Conservation (phyloP, 2,797 vertebrate species). For the Dermochelys coriacea region DNA sequence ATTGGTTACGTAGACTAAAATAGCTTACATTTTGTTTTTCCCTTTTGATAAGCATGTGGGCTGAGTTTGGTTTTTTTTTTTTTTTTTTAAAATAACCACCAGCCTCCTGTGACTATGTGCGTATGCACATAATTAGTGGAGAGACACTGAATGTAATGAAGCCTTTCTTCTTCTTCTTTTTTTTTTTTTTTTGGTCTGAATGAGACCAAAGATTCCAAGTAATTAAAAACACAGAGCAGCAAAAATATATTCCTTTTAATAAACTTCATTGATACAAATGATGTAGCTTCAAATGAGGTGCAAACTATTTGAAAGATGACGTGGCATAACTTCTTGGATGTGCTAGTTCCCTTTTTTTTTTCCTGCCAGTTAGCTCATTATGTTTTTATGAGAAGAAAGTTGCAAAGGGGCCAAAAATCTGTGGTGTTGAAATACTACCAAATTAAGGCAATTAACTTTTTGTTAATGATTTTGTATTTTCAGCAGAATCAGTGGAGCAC, state of each 20-base stretch:
- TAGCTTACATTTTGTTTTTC: constrained; percentile 66
- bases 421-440: not conserved
- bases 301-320: not conserved
- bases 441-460: not conserved
- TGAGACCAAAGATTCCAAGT: constrained; percentile 22
- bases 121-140: constrained; percentile 66
- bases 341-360: fast-evolving
- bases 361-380: not conserved
- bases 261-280: not conserved
- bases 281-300: not conserved
- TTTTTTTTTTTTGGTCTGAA: not conserved
- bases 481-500: not conserved
- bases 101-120: constrained; percentile 29
- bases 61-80: constrained; percentile 57
- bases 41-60: constrained; percentile 62
- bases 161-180: constrained; percentile 45
- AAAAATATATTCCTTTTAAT: not conserved
- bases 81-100: constrained; percentile 45
- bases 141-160: constrained; percentile 63
- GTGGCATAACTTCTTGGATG: not conserved
- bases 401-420: not conserved
- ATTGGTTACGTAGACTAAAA: constrained; percentile 51
- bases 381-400: not conserved
- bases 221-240: constrained; percentile 25
- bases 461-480: not conserved